Conservation (phyloP, 2,113 vertebrate species). For the Propithecus coquereli region DNA sequence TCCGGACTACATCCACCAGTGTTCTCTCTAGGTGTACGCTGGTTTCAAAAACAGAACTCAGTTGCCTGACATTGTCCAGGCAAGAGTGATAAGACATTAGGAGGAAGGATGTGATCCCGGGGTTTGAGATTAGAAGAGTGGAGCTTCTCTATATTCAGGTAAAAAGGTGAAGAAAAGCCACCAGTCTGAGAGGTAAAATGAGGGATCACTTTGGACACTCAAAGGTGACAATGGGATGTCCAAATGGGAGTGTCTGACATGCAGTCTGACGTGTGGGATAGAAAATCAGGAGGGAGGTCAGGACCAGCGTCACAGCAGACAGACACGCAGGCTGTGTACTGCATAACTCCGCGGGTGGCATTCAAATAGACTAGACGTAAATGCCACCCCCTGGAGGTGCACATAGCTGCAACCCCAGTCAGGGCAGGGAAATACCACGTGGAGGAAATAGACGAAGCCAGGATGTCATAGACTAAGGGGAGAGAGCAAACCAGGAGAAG, state of each 20-base stretch:
- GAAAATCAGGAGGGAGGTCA: neutral
- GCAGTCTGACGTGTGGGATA: neutral
- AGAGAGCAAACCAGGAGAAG: neutral
- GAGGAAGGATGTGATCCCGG: neutral
- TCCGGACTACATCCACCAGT: neutral
- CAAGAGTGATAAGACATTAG: neutral
- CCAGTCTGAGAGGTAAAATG: neutral
- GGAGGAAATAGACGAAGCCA: neutral
- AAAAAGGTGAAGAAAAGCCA: neutral
- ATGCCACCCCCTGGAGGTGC: neutral
- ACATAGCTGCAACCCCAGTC: neutral
- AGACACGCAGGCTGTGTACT: neutral
- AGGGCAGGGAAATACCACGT: neutral
- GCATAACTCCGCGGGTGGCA: neutral
- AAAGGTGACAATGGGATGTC: neutral
- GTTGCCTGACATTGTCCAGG: neutral
- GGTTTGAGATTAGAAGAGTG: neutral
- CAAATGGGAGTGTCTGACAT: neutral
- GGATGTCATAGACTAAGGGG: neutral
- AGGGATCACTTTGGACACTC: neutral
- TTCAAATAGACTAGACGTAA: neutral
- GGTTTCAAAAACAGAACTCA: neutral
- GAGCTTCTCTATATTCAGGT: neutral
- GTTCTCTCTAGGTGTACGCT: neutral
- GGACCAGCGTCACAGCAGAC: neutral